Evolutionary conservation across 2,797 vertebrate species (phyloP), one percentile per base, ranked within the genome.

Genomic region (Coreius guichenoti): DNA sequence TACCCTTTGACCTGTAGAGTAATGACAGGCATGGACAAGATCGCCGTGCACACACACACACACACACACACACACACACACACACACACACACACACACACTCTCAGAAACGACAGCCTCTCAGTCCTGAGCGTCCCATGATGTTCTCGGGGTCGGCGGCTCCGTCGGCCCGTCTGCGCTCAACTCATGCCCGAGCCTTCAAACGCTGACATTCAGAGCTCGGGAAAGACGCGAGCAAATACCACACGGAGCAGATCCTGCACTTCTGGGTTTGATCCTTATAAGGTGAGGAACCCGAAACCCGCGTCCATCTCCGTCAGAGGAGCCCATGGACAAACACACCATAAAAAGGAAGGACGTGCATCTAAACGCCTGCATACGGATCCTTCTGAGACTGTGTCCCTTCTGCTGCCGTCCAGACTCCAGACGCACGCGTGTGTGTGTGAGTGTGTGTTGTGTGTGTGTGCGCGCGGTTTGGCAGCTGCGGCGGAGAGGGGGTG

Each of bases 1-100:
- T 80, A 90, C 90, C 88, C 86, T 79, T 83, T 88, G 86, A 89
- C 85, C 78, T 87, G 87, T 11, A 85, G 81, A 58, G 85, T 79
- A 73, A 89, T 61, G 89, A 89, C 86, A 72, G 79, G 87, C 88
- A 87, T 86, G 81, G 81, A 86, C 78, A 51, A 83, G 81, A 86
- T 61, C 56, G 17, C 1, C 51, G 6, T 17, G 2, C 29, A 8
- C 36, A 58, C 73, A 11, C 39, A 43, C 39, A 11, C 39, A 43
- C 39, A 43, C 39, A 39, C 36, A 39, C 36, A 8, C 36, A 1
- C 39, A 43, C 39, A 39, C 36, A 39, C 36, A 8, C 36, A 1
- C 29, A 8, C 36, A 58, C 73, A 11, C 39, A 43, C 39, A 11
- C 39, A 43, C 39, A 43, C 39, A 39, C 36, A 39, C 36, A 8